These are phyloP conservation scores for Formica aserva DNA, from an alignment of 2,888 invertebrate genomes.

Conservation along the genomic window DNA sequence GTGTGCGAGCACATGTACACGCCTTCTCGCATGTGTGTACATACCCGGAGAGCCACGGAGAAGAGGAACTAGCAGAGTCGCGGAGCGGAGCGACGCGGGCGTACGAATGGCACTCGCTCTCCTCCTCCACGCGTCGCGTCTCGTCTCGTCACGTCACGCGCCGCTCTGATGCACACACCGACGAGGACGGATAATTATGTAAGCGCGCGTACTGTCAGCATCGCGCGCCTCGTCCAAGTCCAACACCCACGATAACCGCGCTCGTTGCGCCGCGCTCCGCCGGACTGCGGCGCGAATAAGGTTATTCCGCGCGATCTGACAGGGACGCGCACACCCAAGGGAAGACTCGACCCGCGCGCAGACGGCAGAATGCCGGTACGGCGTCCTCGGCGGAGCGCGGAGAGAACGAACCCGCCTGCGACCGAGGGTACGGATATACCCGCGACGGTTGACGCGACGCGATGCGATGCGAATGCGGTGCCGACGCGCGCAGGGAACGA, in stretches of 20 bases:
- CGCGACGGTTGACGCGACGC: not conserved
- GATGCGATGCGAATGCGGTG: not conserved
- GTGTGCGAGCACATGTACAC: not conserved
- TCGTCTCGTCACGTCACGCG: conserved; percentile 49
- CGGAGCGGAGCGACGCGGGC: not conserved
- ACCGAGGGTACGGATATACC: too few species aligned
- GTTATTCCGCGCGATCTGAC: too few species aligned
- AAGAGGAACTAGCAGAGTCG: not conserved
- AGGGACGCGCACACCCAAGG: too few species aligned
- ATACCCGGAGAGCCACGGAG: conserved; percentile 28
- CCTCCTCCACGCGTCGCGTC: conserved; percentile 58
- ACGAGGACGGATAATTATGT: conserved; percentile 72
- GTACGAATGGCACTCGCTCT: conserved; percentile 1
- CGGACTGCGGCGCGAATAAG: not conserved
- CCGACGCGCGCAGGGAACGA: not conserved
- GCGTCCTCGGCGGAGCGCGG: conserved; percentile 28
- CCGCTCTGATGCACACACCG: conserved; percentile 66
- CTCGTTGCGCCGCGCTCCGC: conserved; percentile 9
- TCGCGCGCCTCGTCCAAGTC: conserved; percentile 8
- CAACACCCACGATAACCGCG: conserved; percentile 1
- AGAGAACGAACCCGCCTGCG: conserved; percentile 26
- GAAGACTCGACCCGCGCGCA: too few species aligned
- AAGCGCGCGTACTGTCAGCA: conserved; percentile 68
- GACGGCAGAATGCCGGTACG: too few species aligned
- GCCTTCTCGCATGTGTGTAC: conserved; percentile 12